phyloP scores from a whole-genome alignment of 2,113 vertebrate species.

The Chitala chitala region DNA sequence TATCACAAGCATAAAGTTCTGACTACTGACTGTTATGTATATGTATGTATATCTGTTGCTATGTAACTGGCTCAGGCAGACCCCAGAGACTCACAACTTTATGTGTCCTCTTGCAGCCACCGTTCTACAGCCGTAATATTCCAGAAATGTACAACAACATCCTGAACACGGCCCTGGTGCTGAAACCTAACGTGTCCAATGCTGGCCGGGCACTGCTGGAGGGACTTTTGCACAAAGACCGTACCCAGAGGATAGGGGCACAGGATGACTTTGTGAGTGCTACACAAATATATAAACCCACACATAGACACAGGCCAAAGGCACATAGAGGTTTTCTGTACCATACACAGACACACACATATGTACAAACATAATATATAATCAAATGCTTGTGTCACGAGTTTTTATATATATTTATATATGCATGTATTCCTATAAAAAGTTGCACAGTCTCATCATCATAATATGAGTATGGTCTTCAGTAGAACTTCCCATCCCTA shows the following conservation, averaged over 20 bases:
- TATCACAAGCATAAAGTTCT: no score
- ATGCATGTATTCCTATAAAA: no score
- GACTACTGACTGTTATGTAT: no score
- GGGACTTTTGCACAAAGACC: slow-evolving; percentile 70
- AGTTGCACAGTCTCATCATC: no score
- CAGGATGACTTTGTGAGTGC: slow-evolving; percentile 68
- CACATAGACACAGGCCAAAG: background rate
- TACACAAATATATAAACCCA: background rate
- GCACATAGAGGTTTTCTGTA: background rate
- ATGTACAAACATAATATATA: no score
- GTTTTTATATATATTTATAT: no score
- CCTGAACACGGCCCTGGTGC: slow-evolving; percentile 62
- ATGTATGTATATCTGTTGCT: no score
- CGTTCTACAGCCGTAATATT: slow-evolving; percentile 73
- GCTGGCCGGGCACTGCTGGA: slow-evolving; percentile 63
- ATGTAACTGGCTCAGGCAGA: no score
- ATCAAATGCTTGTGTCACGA: no score
- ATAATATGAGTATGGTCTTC: background rate
- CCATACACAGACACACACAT: background rate
- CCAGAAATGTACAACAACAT: slow-evolving; percentile 78
- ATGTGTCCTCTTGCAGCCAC: slow-evolving; percentile 50
- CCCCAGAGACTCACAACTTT: no score
- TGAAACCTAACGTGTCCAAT: slow-evolving; percentile 70
- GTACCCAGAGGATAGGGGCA: slow-evolving; percentile 60
- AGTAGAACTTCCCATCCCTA: background rate